Conservation (phyloP, 2,113 vertebrate species). For the Oryzias celebensis region DNA sequence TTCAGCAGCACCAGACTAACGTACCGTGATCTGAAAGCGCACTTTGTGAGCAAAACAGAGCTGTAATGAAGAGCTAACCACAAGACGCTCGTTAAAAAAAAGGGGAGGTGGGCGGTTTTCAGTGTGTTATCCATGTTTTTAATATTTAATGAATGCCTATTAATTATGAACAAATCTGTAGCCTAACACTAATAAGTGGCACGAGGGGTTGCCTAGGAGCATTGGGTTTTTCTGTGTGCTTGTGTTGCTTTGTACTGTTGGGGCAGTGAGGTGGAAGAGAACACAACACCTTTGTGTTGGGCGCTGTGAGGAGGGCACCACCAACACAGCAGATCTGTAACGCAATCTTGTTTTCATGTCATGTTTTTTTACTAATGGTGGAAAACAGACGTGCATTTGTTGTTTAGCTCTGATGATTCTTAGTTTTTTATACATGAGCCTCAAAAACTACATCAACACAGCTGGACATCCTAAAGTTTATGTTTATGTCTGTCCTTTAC, state of each 20-base stretch:
- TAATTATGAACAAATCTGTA: constrained; percentile 73
- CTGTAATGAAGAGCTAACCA: constrained; percentile 49
- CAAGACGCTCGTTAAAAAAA: constrained; percentile 23
- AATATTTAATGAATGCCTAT: constrained; percentile 70
- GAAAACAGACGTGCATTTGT: background rate
- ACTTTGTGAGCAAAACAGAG: constrained; percentile 43
- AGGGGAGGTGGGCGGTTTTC: constrained; percentile 18
- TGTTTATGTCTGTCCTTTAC: constrained; percentile 78
- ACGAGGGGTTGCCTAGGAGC: constrained; percentile 54
- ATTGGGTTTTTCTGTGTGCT: constrained; percentile 35
- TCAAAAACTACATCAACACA: constrained; percentile 72
- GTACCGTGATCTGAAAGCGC: constrained; percentile 31
- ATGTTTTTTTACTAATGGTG: constrained; percentile 6
- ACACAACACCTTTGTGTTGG: constrained; percentile 56
- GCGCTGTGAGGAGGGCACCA: constrained; percentile 38
- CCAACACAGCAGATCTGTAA: constrained; percentile 53
- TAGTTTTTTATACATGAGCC: constrained; percentile 19
- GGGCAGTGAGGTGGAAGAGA: constrained; percentile 23
- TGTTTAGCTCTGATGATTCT: background rate
- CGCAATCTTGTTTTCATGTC: constrained; percentile 27
- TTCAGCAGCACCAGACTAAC: constrained; percentile 31
- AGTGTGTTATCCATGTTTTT: constrained; percentile 49
- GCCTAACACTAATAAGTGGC: constrained; percentile 52
- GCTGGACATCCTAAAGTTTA: constrained; percentile 73
- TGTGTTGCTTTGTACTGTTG: constrained; percentile 42